Evolutionary conservation across 2,113 vertebrate genomes (phyloP).

Genomic region (Etheostoma spectabile): DNA sequence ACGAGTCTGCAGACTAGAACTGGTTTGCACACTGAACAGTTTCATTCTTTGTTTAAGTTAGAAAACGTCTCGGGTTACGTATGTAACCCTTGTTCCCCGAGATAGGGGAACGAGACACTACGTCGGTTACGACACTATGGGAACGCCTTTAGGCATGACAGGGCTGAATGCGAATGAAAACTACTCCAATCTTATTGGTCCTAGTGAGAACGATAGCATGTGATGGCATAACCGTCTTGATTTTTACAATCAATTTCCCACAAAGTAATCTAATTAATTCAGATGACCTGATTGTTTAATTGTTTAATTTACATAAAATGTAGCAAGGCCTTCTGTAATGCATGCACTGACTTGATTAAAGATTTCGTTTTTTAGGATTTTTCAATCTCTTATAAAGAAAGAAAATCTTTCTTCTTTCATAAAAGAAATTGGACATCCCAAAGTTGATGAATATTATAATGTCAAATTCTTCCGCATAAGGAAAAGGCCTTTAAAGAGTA

Average conservation of each 20-base stretch:
- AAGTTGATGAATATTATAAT: background rate
- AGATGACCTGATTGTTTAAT: background rate
- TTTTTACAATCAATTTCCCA: background rate
- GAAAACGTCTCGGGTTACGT: too few relatives aligned
- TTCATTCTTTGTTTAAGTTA: background rate
- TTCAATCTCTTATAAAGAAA: background rate
- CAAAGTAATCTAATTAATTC: background rate
- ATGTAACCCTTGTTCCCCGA: too few relatives aligned
- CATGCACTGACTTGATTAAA: background rate
- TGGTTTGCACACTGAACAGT: background rate
- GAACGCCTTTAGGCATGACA: too few relatives aligned
- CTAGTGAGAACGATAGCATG: too few relatives aligned
- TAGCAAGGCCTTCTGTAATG: background rate
- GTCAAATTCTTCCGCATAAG: slow-evolving; percentile 1
- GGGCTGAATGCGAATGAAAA: too few relatives aligned
- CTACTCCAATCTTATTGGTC: too few relatives aligned
- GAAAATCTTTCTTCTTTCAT: background rate
- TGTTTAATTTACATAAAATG: slow-evolving; percentile 5
- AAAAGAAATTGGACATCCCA: background rate
- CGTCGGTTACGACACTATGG: too few relatives aligned
- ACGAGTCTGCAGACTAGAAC: background rate
- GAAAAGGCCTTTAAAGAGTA: background rate
- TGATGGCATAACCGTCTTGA: too few relatives aligned
- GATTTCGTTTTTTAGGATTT: background rate
- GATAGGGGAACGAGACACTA: too few relatives aligned